Conservation (phyloP, 2,888 invertebrate species). For the Norana najaformis region DNA sequence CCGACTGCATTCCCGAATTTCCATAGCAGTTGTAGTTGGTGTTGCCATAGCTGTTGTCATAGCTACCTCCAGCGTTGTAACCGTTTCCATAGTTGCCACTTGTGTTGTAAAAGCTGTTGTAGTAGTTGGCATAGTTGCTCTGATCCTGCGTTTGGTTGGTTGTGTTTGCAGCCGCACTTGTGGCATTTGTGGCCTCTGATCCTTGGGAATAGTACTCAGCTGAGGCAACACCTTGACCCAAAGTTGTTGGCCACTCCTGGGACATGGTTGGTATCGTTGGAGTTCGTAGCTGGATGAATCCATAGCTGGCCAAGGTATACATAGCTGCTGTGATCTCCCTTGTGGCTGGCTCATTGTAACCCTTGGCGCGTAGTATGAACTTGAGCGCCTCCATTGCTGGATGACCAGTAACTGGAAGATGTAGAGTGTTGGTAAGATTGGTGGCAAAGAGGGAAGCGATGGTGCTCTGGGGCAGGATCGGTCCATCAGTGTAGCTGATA, state of each 20-base stretch:
- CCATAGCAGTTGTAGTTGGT: not conserved
- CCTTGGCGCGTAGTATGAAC: constrained; percentile 82
- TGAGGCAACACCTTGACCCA: not conserved
- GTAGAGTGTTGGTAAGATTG: not conserved
- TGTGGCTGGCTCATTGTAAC: constrained; percentile 86
- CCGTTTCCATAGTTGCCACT: constrained; percentile 10
- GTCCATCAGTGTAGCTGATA: constrained; percentile 80
- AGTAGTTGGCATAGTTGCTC: constrained; percentile 16
- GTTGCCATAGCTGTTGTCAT: not conserved
- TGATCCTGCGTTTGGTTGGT: not conserved
- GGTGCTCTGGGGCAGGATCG: constrained; percentile 39
- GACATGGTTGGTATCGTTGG: not conserved
- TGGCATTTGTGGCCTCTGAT: not conserved
- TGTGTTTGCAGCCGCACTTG: not conserved
- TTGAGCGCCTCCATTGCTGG: constrained; percentile 60
- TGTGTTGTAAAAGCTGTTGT: constrained; percentile 7
- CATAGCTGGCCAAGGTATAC: constrained; percentile 87
- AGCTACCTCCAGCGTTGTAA: constrained; percentile 4
- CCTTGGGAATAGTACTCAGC: not conserved
- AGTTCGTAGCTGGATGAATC: constrained; percentile 75
- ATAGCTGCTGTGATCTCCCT: constrained; percentile 87
- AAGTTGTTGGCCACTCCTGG: not conserved
- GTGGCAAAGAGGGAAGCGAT: constrained; percentile 17
- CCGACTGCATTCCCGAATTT: constrained; percentile 3
- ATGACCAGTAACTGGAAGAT: constrained; percentile 10